Base-by-base conservation (phyloP, 2,888 invertebrate genomes). In the Acronicta psi region DNA sequence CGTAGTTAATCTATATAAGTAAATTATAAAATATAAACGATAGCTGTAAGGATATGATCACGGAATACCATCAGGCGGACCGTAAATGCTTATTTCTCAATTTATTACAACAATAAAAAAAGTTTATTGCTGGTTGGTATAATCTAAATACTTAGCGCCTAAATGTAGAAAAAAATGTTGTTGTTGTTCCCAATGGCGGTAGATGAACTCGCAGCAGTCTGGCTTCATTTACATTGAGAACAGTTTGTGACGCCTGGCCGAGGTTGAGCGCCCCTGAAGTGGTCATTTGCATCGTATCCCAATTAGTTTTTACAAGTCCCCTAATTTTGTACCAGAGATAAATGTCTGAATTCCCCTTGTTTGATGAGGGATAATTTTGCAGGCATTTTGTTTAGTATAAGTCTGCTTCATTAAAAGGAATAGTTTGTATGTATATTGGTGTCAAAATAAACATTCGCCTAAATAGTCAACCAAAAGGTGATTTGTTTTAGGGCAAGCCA, bases 301-400 rank as follows among this genome's bases (percentile, higher is more conserved):
- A 88, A 91, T 92, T 90, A 89, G 89, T 90, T 90, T 85, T 84
- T 85, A 86, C 85, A 88, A 88, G 82, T 89, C 50, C 47, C 84
- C 86, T 88, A 90, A 90, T 92, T 82, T 79, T 73, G 66, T 77
- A 73, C 67, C 59, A 59, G 75, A 80, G 75, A 78, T 77, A 77
- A 81, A 81, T 79, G 73, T 69, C 63, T 57, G 50, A 37, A 47
- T 55, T 54, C 14, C 18, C 18, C 18, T 25, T 46, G 42, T 71
- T 72, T 69, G 53, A 62, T 55, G 58, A 41, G 31, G 57, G 44
- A 49, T 45, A 41, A 59, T 60, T 42, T 59, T 45, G 41, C 8
- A 23, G 36, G n/a, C 13, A 34, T 37, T 64, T 54, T 54, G 42
- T 59, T 51, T 31, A 8, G 29, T 37, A 59, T n/a, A 25, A n/a